Conservation (phyloP, 2,113 vertebrate species). For the Columba janthina region DNA sequence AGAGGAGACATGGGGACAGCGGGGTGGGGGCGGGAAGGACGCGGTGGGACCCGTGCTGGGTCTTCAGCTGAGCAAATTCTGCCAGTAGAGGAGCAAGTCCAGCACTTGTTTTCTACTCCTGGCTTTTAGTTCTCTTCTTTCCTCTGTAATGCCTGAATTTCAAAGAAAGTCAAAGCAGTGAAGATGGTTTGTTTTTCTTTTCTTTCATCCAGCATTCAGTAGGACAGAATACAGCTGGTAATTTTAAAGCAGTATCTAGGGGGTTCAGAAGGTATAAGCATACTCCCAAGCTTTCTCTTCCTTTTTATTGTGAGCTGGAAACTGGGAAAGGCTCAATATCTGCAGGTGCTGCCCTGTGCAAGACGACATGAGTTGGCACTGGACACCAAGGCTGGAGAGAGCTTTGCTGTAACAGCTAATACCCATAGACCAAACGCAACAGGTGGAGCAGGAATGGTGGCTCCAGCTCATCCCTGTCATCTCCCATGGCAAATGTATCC, state of each 20-base stretch:
- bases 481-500: background rate
- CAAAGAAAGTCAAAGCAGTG: background rate
- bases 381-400: background rate
- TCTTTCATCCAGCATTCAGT: background rate
- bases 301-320: background rate
- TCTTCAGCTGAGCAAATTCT: background rate
- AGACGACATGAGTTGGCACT: rapidly evolving
- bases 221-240: background rate
- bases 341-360: background rate
- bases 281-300: background rate
- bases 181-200: background rate
- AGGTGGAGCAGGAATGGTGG: background rate
- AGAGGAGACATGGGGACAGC: background rate
- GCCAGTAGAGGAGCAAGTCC: background rate
- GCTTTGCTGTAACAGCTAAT: background rate
- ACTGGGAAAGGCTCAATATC: background rate
- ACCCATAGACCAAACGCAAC: rapidly evolving
- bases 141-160: background rate
- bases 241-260: background rate
- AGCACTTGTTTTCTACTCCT: background rate
- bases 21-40: rapidly evolving
- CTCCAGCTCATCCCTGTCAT: background rate
- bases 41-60: background rate
- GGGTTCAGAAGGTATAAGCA: background rate
- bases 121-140: background rate